Conservation (phyloP, 1,140 invertebrate genomes). For the Drosophila sulfurigaster region DNA sequence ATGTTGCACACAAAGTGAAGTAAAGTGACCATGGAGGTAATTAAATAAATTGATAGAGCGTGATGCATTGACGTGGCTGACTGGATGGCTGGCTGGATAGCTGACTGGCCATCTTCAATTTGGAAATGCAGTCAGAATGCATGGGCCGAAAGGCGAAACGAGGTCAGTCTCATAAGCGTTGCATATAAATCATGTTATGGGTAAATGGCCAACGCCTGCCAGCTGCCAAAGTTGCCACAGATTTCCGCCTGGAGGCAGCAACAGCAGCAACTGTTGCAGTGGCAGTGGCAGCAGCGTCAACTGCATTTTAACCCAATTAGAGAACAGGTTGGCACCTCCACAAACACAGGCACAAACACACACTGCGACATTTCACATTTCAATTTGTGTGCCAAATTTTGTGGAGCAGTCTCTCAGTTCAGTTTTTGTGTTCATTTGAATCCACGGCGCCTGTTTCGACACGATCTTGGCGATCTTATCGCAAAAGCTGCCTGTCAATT, state of each 20-base stretch:
- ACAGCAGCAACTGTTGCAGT: constrained; percentile 43
- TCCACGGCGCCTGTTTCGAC: constrained; percentile 50
- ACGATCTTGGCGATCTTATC: constrained; percentile 50
- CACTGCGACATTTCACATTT: constrained; percentile 55
- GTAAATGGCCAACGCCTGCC: constrained; percentile 67
- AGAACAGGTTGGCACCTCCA: constrained; percentile 77
- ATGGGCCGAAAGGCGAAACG: constrained; percentile 32
- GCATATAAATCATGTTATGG: constrained; percentile 67
- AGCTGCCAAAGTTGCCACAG: constrained; percentile 52
- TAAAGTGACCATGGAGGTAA: constrained; percentile 17
- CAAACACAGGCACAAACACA: constrained; percentile 26
- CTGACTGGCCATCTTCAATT: constrained; percentile 23
- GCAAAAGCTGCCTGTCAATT: constrained; percentile 40
- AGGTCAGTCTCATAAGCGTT: constrained; percentile 60
- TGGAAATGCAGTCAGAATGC: constrained; percentile 31
- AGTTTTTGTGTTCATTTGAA: constrained; percentile 3
- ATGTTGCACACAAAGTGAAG: background rate
- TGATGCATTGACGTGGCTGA: background rate
- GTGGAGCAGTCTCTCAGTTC: constrained; percentile 54
- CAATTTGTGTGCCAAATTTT: constrained; percentile 70
- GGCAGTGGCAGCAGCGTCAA: constrained; percentile 36
- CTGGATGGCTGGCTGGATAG: background rate
- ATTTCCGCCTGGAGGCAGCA: constrained; percentile 63
- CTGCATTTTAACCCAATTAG: constrained; percentile 80
- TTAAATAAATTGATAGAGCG: constrained; percentile 28